phyloP scores from a whole-genome alignment of 1,140 invertebrate species.

The Drosophila kepulauana region DNA sequence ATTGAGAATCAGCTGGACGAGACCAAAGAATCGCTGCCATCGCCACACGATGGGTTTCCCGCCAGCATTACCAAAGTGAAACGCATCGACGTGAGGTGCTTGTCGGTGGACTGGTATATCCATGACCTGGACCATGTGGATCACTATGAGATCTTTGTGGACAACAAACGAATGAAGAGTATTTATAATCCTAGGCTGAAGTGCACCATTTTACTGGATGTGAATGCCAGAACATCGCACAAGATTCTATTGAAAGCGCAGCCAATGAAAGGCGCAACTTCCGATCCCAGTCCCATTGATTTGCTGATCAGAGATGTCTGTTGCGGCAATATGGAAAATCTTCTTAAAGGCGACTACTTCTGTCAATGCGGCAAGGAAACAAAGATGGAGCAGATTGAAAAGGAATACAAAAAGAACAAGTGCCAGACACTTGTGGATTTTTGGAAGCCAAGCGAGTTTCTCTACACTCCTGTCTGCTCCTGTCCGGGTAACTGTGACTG shows the following conservation, averaged over 20 bases:
- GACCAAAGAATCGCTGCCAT: conserved; percentile 11
- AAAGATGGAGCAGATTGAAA: conserved; percentile 18
- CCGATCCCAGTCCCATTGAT: conserved; percentile 35
- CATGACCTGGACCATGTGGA: conserved; percentile 54
- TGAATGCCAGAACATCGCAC: conserved; percentile 44
- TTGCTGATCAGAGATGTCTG: conserved; percentile 46
- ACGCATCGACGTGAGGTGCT: conserved; percentile 34
- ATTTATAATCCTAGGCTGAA: conserved; percentile 41
- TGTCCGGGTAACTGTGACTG: conserved; percentile 9
- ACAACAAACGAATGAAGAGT: conserved; percentile 28
- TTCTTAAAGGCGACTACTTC: conserved; percentile 44
- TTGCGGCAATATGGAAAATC: conserved; percentile 36
- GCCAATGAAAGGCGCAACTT: conserved; percentile 14
- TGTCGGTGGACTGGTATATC: conserved; percentile 53
- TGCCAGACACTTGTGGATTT: conserved; percentile 50
- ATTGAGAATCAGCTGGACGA: conserved; percentile 37
- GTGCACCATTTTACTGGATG: conserved; percentile 52
- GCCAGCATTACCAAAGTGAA: conserved; percentile 43
- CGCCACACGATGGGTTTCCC: conserved; percentile 42
- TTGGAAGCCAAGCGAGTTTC: conserved; percentile 64
- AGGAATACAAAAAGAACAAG: conserved; percentile 15
- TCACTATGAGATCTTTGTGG: conserved; percentile 63
- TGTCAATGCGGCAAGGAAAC: conserved; percentile 24
- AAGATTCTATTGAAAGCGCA: conserved; percentile 45
- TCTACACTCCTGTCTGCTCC: conserved; percentile 51